phyloP scores from a whole-genome alignment of 2,113 vertebrate species.

The Oncorhynchus tshawytscha region DNA sequence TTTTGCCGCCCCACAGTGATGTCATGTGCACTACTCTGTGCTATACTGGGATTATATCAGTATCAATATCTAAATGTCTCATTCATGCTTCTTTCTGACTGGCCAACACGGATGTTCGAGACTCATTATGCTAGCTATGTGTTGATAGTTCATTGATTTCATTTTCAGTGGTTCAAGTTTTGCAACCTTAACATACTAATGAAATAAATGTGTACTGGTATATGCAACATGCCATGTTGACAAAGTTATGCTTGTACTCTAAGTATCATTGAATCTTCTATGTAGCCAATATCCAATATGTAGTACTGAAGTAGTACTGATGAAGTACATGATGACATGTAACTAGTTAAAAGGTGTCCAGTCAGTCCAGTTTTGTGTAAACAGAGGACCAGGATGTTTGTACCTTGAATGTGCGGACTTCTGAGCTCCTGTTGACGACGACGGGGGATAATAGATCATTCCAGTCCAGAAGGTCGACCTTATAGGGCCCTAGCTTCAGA shows the following conservation, averaged over 20 bases:
- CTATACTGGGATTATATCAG: not conserved
- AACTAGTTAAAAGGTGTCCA: too few relatives aligned
- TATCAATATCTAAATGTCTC: not conserved
- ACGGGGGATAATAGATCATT: slow-evolving; percentile 89
- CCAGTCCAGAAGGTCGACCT: slow-evolving; percentile 96
- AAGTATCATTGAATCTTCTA: not conserved
- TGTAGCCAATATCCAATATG: not conserved
- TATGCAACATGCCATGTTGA: too few relatives aligned
- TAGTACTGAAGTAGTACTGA: not conserved
- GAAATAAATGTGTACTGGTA: too few relatives aligned
- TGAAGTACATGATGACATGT: too few relatives aligned
- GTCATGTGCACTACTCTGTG: not conserved
- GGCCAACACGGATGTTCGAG: not conserved
- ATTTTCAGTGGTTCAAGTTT: too few relatives aligned
- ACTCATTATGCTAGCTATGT: not conserved
- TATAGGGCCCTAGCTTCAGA: slow-evolving; percentile 93
- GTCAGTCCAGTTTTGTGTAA: not conserved
- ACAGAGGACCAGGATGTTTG: not conserved
- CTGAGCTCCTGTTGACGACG: slow-evolving; percentile 81
- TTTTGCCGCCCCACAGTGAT: not conserved
- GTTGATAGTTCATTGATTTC: too few relatives aligned
- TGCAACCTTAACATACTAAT: too few relatives aligned
- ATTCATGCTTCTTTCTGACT: not conserved
- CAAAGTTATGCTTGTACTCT: too few relatives aligned
- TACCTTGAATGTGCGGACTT: slow-evolving; percentile 91